phyloP scores from a whole-genome alignment of 2,888 invertebrate genomes.

The Rhimphoctona megacephalus region DNA sequence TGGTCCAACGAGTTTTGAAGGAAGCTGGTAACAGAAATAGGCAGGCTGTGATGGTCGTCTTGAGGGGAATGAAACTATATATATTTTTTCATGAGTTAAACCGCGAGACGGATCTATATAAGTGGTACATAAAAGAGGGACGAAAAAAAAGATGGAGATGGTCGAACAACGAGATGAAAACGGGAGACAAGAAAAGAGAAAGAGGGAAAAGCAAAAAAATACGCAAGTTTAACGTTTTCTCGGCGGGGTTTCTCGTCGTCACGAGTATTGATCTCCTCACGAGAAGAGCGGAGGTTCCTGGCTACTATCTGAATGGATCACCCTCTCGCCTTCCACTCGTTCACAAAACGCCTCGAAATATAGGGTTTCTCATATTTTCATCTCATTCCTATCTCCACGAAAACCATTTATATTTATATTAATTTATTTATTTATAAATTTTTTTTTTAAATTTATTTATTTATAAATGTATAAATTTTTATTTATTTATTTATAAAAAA shows the following conservation, averaged over 20 bases:
- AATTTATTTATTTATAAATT: too few relatives aligned
- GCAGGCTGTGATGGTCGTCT: neutral
- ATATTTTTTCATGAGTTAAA: neutral
- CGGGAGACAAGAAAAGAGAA: neutral
- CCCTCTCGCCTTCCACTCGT: slow-evolving; percentile 74
- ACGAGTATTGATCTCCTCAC: slow-evolving; percentile 82
- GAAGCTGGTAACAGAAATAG: slow-evolving; percentile 3
- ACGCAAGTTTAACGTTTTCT: slow-evolving; percentile 69
- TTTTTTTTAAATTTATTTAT: too few relatives aligned
- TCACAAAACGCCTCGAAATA: slow-evolving; percentile 70
- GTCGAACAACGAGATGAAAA: neutral
- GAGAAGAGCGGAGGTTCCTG: slow-evolving; percentile 73
- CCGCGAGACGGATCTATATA: neutral
- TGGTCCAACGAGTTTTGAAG: neutral
- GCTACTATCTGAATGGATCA: slow-evolving; percentile 81
- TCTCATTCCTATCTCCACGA: slow-evolving; percentile 47
- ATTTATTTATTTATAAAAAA: too few relatives aligned
- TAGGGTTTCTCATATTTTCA: slow-evolving; percentile 67
- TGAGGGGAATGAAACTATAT: neutral
- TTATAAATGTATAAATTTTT: too few relatives aligned
- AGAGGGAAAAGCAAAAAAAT: neutral
- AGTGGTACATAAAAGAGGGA: neutral
- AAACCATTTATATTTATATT: too few relatives aligned
- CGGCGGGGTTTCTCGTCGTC: slow-evolving; percentile 79
- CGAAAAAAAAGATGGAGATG: neutral